Conservation (phyloP, 92 coral and sea anemone genomes). For the Paramuricea clavata region DNA sequence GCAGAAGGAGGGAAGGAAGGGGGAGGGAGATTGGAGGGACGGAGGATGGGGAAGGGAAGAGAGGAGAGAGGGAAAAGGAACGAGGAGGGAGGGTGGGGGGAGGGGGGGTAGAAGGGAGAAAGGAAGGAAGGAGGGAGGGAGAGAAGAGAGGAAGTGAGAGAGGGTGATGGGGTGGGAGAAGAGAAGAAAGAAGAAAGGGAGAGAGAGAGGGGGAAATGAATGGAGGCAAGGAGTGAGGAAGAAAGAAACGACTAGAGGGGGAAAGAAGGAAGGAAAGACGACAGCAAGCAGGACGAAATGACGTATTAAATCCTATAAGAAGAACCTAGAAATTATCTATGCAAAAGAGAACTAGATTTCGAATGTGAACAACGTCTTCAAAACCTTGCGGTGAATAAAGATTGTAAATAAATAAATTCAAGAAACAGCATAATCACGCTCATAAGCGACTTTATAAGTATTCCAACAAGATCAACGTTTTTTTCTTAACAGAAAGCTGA, state of each 20-base stretch:
- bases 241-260: not conserved
- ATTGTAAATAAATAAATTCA: too few relatives aligned
- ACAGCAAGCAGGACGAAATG: not conserved
- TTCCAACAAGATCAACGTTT: not conserved
- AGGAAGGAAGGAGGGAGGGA: not conserved
- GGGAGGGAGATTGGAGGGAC: not conserved
- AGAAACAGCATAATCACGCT: too few relatives aligned
- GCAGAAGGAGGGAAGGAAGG: too few relatives aligned
- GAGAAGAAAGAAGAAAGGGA: not conserved
- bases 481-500: constrained; percentile 60
- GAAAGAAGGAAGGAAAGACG: not conserved
- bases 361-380: too few relatives aligned
- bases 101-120: not conserved
- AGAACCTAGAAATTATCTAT: too few relatives aligned
- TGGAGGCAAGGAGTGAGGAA: not conserved
- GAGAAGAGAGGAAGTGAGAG: not conserved
- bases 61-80: too few relatives aligned
- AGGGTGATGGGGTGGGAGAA: not conserved
- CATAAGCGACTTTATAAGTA: too few relatives aligned
- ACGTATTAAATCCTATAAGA: not conserved
- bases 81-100: too few relatives aligned
- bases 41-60: too few relatives aligned
- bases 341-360: too few relatives aligned
- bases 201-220: not conserved
- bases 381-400: too few relatives aligned